phyloP scores from a whole-genome alignment of 2,888 invertebrate genomes.

The Thereva nobilitata region DNA sequence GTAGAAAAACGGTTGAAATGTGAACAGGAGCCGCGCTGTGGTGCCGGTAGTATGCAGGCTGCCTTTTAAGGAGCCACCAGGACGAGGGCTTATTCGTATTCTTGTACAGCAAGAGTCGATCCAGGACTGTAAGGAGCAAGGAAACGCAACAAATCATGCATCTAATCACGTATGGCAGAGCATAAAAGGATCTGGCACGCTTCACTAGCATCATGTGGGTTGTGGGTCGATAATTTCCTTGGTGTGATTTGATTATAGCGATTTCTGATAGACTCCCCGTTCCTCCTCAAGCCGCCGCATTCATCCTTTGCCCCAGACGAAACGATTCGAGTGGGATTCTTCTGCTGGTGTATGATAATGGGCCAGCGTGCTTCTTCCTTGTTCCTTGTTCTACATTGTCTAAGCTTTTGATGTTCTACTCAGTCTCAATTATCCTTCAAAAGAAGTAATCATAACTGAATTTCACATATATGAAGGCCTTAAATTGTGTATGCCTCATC shows the following conservation, averaged over 20 bases:
- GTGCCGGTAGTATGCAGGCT: not conserved
- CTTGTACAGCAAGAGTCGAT: not conserved
- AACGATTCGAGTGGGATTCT: slow-evolving; percentile 1
- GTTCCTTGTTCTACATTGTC: no score
- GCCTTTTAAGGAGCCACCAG: not conserved
- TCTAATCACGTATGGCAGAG: slow-evolving; percentile 32
- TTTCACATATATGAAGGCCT: not conserved
- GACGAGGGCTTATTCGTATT: slow-evolving; percentile 1
- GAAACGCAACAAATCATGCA: slow-evolving; percentile 34
- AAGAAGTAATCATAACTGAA: not conserved
- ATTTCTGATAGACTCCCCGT: slow-evolving; percentile 8
- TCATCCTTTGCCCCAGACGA: not conserved
- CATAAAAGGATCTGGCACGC: slow-evolving; percentile 35
- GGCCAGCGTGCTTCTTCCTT: not conserved
- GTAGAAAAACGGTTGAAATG: not conserved
- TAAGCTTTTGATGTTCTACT: not conserved
- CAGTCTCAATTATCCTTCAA: not conserved
- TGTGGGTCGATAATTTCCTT: slow-evolving; percentile 32
- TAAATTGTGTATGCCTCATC: not conserved
- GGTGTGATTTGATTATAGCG: slow-evolving; percentile 33
- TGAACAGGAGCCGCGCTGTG: not conserved
- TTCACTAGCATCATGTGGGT: slow-evolving; percentile 35
- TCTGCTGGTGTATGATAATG: not conserved
- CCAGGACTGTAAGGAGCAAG: not conserved
- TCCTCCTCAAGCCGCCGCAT: not conserved